Evolutionary conservation across 2,888 invertebrate genomes (phyloP).

Genomic region (Euproctis similis): DNA sequence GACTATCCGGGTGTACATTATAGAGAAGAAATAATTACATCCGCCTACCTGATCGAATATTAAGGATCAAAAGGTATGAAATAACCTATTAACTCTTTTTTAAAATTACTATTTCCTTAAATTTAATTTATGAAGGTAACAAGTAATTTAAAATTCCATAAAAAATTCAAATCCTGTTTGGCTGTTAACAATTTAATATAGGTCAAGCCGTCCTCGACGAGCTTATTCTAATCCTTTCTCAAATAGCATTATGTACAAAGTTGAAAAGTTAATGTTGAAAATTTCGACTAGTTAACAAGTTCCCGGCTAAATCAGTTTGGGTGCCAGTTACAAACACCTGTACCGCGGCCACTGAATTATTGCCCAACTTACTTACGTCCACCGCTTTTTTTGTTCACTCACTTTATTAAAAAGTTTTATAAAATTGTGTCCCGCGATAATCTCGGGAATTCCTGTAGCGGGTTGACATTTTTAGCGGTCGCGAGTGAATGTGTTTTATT

Average conservation of each 20-base stretch:
- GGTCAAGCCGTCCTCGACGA: neutral
- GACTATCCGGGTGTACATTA: no score
- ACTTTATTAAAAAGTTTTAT: constrained; percentile 33
- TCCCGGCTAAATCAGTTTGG: constrained; percentile 31
- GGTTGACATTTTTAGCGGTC: no score
- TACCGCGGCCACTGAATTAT: constrained; percentile 32
- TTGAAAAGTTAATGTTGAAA: constrained; percentile 24
- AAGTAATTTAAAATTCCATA: neutral
- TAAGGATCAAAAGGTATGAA: no score
- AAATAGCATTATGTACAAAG: constrained; percentile 19
- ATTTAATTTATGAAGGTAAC: no score
- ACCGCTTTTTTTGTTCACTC: constrained; percentile 25
- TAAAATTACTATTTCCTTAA: no score
- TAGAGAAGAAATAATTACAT: no score
- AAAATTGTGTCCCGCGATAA: constrained; percentile 25
- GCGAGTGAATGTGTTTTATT: no score
- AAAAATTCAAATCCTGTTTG: neutral
- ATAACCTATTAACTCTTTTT: no score
- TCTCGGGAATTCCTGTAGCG: no score
- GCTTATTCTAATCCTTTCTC: constrained; percentile 9
- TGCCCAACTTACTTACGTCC: constrained; percentile 19
- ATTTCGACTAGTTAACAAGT: constrained; percentile 33
- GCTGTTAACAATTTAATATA: neutral
- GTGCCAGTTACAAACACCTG: constrained; percentile 35
- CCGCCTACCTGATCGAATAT: no score